Base-by-base conservation (phyloP, 1,140 invertebrate genomes). In the Orius insidiosus region DNA sequence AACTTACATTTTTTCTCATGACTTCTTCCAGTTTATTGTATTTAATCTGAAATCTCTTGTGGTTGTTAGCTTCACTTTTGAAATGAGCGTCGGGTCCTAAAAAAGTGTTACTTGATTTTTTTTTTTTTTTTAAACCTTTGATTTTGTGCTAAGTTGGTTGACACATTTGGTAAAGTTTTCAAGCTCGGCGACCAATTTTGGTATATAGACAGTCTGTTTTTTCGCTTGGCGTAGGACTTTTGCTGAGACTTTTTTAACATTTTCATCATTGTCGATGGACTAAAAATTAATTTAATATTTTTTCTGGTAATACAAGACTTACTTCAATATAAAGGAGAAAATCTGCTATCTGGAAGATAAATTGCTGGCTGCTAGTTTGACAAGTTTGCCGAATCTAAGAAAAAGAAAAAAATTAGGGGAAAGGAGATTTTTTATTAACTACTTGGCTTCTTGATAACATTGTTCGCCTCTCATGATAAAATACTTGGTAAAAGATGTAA, bases 251-350 rank as follows among this genome's bases (percentile, higher is more conserved):
- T 50, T 53, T 42, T 50, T 50, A 11, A 45, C 49, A 3, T 50
- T 46, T 24, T 50, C 50, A 40, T 38, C 60, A 55, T 7, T 58
- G 57, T 48, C 63, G 62, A 46, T 61, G 61, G 47, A 39, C 54
- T 57, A 48, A 31, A 45, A 35, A 39, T 24, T 3, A 24, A 24
- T 47, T 41, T 31, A 34, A 18, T 47, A 38, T 13, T 16, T 37
- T 48, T 19, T 9, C 13, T 24, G 24, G 48, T 40, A 18, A 14
- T 13, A 48, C 13, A 10, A 48, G 30, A 19, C 14, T 46, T 46
- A 52, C 51, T 46, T 54, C 53, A 38, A 54, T 52, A 41, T 53
- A 49, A n/a, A 54, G 33, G 9, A 54, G 46, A 11, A 54, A 46
- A 16, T 54, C 53, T 11, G 50, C 53, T 1, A 54, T 41, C 36